These are phyloP conservation scores for Laticauda colubrina DNA, from an alignment of 2,113 vertebrate species.

Conservation along the genomic window DNA sequence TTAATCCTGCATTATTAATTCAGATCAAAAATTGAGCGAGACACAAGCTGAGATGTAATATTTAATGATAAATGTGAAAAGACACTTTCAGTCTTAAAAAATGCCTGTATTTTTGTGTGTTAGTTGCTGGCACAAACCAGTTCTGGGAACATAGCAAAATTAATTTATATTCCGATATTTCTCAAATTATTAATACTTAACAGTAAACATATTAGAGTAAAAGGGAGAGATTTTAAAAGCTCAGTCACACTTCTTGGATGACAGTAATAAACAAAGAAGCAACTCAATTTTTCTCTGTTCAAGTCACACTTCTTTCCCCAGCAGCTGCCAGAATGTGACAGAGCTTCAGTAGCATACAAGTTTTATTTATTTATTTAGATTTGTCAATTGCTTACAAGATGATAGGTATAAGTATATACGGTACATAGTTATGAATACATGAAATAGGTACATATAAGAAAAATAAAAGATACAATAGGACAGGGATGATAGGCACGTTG, in stretches of 20 bases:
- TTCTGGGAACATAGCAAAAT: neutral
- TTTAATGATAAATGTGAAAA: neutral
- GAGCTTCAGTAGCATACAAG: slow-evolving; percentile 19
- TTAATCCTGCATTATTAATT: neutral
- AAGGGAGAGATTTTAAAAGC: neutral
- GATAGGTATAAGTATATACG: too few relatives aligned
- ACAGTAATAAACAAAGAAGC: neutral
- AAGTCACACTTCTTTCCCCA: slow-evolving; percentile 3
- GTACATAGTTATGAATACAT: too few relatives aligned
- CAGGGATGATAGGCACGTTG: too few relatives aligned
- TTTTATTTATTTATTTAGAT: too few relatives aligned
- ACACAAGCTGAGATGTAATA: neutral
- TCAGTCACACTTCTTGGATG: too few relatives aligned
- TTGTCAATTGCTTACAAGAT: too few relatives aligned
- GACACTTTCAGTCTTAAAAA: neutral
- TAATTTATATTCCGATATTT: neutral
- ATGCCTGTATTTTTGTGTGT: neutral
- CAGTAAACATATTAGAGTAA: neutral
- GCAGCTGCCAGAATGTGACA: slow-evolving; percentile 19
- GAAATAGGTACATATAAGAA: too few relatives aligned
- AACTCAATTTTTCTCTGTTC: slow-evolving; percentile 27
- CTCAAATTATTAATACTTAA: neutral
- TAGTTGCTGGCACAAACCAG: neutral
- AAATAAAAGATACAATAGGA: too few relatives aligned
- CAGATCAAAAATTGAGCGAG: neutral